Conservation (phyloP, 2,113 vertebrate species). For the Romanogobio albipinnatus region DNA sequence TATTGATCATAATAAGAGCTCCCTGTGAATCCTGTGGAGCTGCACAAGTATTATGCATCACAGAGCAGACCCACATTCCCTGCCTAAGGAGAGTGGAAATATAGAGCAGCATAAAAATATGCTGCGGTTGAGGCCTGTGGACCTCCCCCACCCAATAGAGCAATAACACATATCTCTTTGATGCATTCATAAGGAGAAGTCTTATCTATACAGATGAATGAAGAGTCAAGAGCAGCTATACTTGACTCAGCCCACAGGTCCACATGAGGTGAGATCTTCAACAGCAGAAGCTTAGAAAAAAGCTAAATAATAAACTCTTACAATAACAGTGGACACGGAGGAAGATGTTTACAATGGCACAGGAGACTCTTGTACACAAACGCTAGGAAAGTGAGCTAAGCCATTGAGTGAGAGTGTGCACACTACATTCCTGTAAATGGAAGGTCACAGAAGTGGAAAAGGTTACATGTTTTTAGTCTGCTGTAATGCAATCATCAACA, state of each 20-base stretch:
- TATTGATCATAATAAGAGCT: slow-evolving; percentile 42
- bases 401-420: neutral
- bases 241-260: slow-evolving; percentile 51
- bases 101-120: slow-evolving; percentile 25
- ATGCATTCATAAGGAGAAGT: slow-evolving; percentile 50
- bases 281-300: slow-evolving; percentile 11
- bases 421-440: neutral
- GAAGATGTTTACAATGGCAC: slow-evolving; percentile 34
- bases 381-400: neutral
- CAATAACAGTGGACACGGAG: slow-evolving; percentile 26
- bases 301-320: slow-evolving; percentile 37
- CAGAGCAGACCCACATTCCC: neutral
- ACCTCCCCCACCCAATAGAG: slow-evolving; percentile 27
- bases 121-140: slow-evolving; percentile 13
- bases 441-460: neutral
- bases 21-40: slow-evolving; percentile 7
- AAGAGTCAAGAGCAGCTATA: slow-evolving; percentile 59
- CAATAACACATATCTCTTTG: slow-evolving; percentile 32
- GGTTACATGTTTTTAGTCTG: neutral
- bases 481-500: neutral
- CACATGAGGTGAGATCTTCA: slow-evolving; percentile 24
- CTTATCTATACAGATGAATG: slow-evolving; percentile 71
- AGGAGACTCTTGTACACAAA: slow-evolving; percentile 4
- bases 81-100: slow-evolving; percentile 14
- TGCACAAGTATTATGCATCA: slow-evolving; percentile 12